Evolutionary conservation across 2,888 invertebrate species (phyloP), one percentile per base, ranked within the genome.

Genomic region (Pristionchus arcanus): DNA sequence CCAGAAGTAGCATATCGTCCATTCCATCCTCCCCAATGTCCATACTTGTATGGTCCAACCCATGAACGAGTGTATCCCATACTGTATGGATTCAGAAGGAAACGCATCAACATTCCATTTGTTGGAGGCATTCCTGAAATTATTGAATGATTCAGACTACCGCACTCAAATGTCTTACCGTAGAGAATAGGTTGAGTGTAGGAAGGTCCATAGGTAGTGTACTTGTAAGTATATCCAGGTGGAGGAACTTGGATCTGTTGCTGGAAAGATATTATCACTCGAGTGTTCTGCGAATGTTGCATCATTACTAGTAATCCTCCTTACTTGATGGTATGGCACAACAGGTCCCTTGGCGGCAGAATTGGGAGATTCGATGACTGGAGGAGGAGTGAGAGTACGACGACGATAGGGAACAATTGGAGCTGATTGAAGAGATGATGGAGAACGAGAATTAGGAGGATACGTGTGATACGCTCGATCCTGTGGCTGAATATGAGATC

Each of bases 41-140:
- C 93, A 74, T 93, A 94, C 87, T 93, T 93, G 90, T 93, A 92
- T 28, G 93, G 93, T 71, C 93, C 93, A 59, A 93, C 90, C 89
- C 92, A 93, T 7, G 92, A 81, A 25, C 89, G 77, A 34, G 53
- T 89, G 37, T 89, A 89, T 4, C 89, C 89, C 42, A 66, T 66
- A 19, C 42, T 81, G 66, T 53, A 89, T 7, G 89, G 89, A 59
- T 89, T 89, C 81, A 89, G 42, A 19, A 89, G 42, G 63, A 77
- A 89, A 9, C 89, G 59, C 89, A 89, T 89, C 21, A 93, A 89
- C 93, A 93, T 93, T 42, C 92, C 92, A 87, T 92, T 92, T 84
- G 92, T 92, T 53, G 93, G 93, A 42, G 93, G 93, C 92, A 93
- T 92, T 77, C 93, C 89, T 89, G 84, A 28, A 49, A 81, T n/a